Evolutionary conservation across 2,797 vertebrate genomes (phyloP).

Genomic region (Euthynnus affinis): DNA sequence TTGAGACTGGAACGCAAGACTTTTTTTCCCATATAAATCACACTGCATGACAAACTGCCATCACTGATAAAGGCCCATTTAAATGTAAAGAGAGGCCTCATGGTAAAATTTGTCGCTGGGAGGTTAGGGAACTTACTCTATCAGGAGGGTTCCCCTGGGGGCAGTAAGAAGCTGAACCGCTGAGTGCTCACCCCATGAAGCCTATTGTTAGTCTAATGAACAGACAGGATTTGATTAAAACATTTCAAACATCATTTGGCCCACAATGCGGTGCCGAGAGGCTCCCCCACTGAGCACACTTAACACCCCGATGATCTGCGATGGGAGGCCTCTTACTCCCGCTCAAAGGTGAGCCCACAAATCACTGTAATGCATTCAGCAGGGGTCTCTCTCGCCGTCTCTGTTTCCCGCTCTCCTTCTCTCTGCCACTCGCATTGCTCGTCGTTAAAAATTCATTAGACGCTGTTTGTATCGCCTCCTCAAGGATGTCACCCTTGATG

Average conservation of each 20-base stretch:
- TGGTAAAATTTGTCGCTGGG: slow-evolving; percentile 66
- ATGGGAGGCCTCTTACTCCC: slow-evolving; percentile 68
- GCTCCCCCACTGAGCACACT: slow-evolving; percentile 75
- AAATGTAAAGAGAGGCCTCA: slow-evolving; percentile 82
- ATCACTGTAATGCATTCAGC: slow-evolving; percentile 80
- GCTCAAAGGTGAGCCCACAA: slow-evolving; percentile 84
- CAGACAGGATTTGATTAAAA: slow-evolving; percentile 89
- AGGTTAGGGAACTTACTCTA: slow-evolving; percentile 76
- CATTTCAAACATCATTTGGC: slow-evolving; percentile 88
- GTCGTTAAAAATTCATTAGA: slow-evolving; percentile 85
- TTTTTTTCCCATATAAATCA: slow-evolving; percentile 59
- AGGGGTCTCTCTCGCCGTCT: slow-evolving; percentile 52
- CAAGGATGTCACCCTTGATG: slow-evolving; percentile 81
- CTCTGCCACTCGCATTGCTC: slow-evolving; percentile 48
- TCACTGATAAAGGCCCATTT: slow-evolving; percentile 82
- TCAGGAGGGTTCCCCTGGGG: slow-evolving; percentile 81
- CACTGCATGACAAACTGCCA: slow-evolving; percentile 55
- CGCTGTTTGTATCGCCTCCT: slow-evolving; percentile 80
- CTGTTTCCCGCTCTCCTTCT: slow-evolving; percentile 51
- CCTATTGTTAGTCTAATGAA: slow-evolving; percentile 88
- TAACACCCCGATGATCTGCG: slow-evolving; percentile 81
- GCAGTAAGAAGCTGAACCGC: slow-evolving; percentile 74
- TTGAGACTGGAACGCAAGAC: slow-evolving; percentile 31
- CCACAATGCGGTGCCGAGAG: slow-evolving; percentile 73
- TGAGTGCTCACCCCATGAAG: slow-evolving; percentile 75